Base-by-base conservation (phyloP, 2,113 vertebrate species). In the Calcarius ornatus region DNA sequence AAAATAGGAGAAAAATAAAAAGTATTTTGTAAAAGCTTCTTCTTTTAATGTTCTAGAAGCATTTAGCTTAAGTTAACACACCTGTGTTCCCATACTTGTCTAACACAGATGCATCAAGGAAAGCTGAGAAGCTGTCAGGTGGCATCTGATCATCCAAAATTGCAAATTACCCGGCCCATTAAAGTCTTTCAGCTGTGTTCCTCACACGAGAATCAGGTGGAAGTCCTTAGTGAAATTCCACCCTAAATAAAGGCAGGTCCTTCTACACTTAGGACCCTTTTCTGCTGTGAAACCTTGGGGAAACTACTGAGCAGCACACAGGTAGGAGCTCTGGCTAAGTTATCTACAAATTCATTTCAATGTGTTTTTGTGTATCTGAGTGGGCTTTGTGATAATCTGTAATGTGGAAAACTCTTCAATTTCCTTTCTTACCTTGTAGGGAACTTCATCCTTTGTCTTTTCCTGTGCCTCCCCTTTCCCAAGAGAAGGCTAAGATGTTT, bases 291-390 rank as follows among this genome's bases (percentile, higher is more conserved):
- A 38, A 24, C 14, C 15, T 45, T 0, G 1, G 15, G 42, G 28
- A 71, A 54, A 3, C 10, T 33, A 1, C 1, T 22, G 15, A 73
- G 7, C 0, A 10, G 4, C 4, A 9, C 2, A 4, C 8, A 68
- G 60, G 33, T 77, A 88, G 35, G 2, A 24, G 59, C 25, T 31
- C 1, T 8, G 57, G 28, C 15, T 88, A 47, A 9, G 13, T 10
- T 60, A 33, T 33, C 22, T 28, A 38, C 4, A 3, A 1, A 0
- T 48, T 47, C 0, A 7, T 76, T 76, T 79, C 16, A 27, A 15
- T 60, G 2, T 71, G 35, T 11, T 69, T 88, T 84, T 60, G 42
- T 66, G 35, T 1, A 12, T 42, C 28, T 78, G 4, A 35, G 16
- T 51, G 56, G 87, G 31, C 11, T 87, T 81, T 79, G 48, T 60